Evolutionary conservation across 1,140 invertebrate species (phyloP).

Genomic region (Elysia chlorotica): DNA sequence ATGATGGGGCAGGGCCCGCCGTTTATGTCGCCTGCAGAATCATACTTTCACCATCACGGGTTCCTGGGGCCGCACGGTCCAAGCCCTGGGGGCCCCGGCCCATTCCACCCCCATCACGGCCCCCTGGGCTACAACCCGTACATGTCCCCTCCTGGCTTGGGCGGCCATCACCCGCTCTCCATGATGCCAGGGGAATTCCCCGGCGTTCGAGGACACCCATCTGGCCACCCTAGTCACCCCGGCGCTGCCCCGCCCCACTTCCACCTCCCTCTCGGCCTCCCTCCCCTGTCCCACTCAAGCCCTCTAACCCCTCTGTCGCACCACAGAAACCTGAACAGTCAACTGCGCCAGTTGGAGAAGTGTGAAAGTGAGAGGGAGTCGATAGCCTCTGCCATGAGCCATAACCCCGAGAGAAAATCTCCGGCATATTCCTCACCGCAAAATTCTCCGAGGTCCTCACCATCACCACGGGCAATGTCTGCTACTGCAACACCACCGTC

Average conservation of each 20-base stretch:
- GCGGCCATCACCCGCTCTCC: slow-evolving; percentile 25
- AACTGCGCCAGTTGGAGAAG: slow-evolving; percentile 1
- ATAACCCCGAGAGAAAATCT: slow-evolving; percentile 5
- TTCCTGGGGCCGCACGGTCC: slow-evolving; percentile 32
- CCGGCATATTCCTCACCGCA: slow-evolving; percentile 12
- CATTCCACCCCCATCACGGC: slow-evolving; percentile 9
- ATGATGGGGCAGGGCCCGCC: slow-evolving; percentile 47
- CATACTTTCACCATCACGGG: slow-evolving; percentile 46
- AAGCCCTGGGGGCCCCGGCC: slow-evolving; percentile 29
- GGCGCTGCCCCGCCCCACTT: slow-evolving; percentile 17
- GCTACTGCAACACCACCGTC: too few relatives aligned
- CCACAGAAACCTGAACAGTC: slow-evolving; percentile 8
- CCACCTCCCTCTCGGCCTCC: slow-evolving; percentile 11
- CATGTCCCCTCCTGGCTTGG: slow-evolving; percentile 27
- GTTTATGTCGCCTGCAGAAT: slow-evolving; percentile 47
- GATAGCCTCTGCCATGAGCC: too few relatives aligned
- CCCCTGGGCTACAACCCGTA: slow-evolving; percentile 26
- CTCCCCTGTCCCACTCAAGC: not conserved
- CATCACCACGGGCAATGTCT: slow-evolving; percentile 10
- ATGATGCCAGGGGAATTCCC: slow-evolving; percentile 30
- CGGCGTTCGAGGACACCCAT: not conserved
- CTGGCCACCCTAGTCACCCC: slow-evolving; percentile 3
- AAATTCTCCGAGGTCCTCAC: not conserved
- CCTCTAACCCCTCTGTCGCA: not conserved
- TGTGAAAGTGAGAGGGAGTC: too few relatives aligned